phyloP scores from a whole-genome alignment of 2,888 invertebrate species.

The Rhyacophila evoluta region DNA sequence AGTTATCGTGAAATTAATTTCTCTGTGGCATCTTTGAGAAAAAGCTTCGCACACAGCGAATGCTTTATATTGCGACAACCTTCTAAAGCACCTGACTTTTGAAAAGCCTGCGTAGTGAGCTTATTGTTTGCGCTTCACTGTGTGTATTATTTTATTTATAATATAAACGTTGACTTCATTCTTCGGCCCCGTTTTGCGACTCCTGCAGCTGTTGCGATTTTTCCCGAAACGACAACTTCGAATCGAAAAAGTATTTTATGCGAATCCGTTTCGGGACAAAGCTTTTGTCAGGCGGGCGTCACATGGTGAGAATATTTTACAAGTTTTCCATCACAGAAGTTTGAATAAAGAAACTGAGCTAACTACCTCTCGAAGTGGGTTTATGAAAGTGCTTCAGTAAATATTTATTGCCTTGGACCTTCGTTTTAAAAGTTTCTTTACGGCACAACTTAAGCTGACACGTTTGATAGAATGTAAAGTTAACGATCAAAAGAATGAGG shows the following conservation, averaged over 20 bases:
- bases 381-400: constrained; percentile 44
- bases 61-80: neutral
- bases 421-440: constrained; percentile 46
- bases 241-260: constrained; percentile 51
- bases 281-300: constrained; percentile 33
- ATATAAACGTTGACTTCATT: constrained; percentile 10
- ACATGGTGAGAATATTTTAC: constrained; percentile 46
- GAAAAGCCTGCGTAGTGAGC: neutral
- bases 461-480: constrained; percentile 45
- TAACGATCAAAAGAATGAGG: constrained; percentile 35
- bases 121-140: neutral
- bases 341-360: constrained; percentile 39
- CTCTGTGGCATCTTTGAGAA: neutral
- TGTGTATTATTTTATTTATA: constrained; percentile 38
- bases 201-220: constrained; percentile 37
- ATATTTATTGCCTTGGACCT: constrained; percentile 52
- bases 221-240: constrained; percentile 40
- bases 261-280: constrained; percentile 13
- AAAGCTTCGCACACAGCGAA: neutral
- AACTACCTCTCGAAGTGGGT: constrained; percentile 28
- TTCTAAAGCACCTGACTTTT: neutral
- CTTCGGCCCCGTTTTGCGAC: neutral
- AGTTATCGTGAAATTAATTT: neutral
- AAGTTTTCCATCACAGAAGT: constrained; percentile 48
- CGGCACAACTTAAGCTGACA: constrained; percentile 40